Conservation (phyloP, 2,797 vertebrate species). For the Notamacropus eugenii region DNA sequence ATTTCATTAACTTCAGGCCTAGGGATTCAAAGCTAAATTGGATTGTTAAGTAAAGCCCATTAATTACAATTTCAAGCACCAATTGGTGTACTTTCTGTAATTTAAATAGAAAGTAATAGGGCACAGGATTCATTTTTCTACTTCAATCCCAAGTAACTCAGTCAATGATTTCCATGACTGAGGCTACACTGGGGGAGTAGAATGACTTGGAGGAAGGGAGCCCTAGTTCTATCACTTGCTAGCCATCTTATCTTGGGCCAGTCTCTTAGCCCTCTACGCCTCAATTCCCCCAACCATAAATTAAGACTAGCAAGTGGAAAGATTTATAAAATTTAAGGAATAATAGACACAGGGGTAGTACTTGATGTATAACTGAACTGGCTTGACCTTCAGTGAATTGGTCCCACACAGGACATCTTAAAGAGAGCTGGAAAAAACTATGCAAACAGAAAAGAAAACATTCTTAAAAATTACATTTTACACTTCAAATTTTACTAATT, state of each 20-base stretch:
- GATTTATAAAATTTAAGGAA: not conserved
- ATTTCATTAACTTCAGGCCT: slow-evolving; percentile 63
- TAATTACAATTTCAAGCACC: slow-evolving; percentile 81
- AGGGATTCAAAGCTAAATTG: slow-evolving; percentile 71
- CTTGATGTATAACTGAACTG: slow-evolving; percentile 23
- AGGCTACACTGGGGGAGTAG: not conserved
- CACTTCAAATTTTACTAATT: slow-evolving; percentile 5
- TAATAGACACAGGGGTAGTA: not conserved
- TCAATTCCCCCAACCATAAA: not conserved
- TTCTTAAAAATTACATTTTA: slow-evolving; percentile 41
- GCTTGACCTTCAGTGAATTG: slow-evolving; percentile 35
- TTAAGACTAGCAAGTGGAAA: not conserved
- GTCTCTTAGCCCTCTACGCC: not conserved
- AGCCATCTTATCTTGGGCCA: not conserved
- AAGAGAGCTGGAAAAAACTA: not conserved
- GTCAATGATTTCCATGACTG: slow-evolving; percentile 46
- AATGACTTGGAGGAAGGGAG: not conserved
- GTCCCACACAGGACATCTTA: slow-evolving; percentile 27
- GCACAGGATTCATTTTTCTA: slow-evolving; percentile 68
- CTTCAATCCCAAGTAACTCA: slow-evolving; percentile 40
- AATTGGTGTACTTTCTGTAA: slow-evolving; percentile 77
- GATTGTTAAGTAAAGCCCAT: slow-evolving; percentile 69
- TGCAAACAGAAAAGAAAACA: not conserved
- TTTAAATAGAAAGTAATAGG: slow-evolving; percentile 63
- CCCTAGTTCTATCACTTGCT: not conserved